Conservation (phyloP, 2,888 invertebrate species). For the Phyto melanocephala region DNA sequence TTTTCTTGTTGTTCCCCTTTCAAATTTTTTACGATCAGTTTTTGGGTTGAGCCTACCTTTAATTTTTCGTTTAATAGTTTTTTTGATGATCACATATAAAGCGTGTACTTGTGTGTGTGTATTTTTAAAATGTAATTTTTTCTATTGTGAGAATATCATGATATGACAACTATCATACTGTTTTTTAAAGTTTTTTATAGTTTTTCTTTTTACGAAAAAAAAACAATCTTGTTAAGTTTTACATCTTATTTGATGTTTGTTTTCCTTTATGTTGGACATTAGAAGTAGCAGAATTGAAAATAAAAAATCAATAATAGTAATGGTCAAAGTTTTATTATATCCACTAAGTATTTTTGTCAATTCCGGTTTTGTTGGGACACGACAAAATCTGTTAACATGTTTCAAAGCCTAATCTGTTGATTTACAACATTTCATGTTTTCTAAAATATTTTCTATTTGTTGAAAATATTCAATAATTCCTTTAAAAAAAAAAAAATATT, state of each 20-base stretch:
- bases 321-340: neutral
- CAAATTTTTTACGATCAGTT: slow-evolving; percentile 9
- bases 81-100: slow-evolving; percentile 70
- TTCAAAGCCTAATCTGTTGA: too few relatives aligned
- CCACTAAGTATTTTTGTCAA: neutral
- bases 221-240: slow-evolving; percentile 13
- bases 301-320: neutral
- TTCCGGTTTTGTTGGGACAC: neutral
- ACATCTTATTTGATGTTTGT: neutral
- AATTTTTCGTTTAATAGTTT: slow-evolving; percentile 68
- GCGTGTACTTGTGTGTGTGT: neutral
- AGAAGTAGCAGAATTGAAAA: slow-evolving; percentile 8
- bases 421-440: too few relatives aligned
- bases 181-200: neutral
- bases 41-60: slow-evolving; percentile 29
- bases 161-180: neutral
- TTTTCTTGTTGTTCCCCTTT: slow-evolving; percentile 22
- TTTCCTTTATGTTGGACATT: neutral
- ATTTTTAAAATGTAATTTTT: neutral
- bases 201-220: neutral
- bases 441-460: too few relatives aligned
- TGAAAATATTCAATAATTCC: too few relatives aligned
- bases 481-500: too few relatives aligned
- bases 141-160: neutral
- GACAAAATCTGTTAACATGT: neutral